Conservation (phyloP, 1,140 invertebrate genomes). For the Stratiolaelaps scimitus region DNA sequence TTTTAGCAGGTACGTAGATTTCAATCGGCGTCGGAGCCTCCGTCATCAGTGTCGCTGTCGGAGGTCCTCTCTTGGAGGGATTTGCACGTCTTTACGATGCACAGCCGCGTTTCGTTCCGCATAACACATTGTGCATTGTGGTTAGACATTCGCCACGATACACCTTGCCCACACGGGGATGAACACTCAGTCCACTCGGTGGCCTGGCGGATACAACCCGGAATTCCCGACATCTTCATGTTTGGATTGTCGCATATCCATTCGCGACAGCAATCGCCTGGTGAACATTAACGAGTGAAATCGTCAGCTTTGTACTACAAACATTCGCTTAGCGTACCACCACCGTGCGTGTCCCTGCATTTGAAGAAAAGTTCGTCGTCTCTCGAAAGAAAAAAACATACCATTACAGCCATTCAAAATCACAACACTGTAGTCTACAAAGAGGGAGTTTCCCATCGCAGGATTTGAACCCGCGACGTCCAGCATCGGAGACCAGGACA, state of each 20-base stretch:
- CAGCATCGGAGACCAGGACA: too few relatives aligned
- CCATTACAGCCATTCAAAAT: too few relatives aligned
- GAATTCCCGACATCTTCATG: conserved; percentile 10
- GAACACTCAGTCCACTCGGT: conserved; percentile 53
- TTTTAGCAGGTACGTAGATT: too few relatives aligned
- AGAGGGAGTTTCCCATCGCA: too few relatives aligned
- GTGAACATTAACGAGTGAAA: conserved; percentile 32
- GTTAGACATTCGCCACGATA: conserved; percentile 50
- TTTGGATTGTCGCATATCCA: conserved; percentile 52
- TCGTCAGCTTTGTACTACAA: not conserved
- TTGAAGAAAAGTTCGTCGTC: too few relatives aligned
- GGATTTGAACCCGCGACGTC: too few relatives aligned
- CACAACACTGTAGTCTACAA: too few relatives aligned
- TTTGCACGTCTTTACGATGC: conserved; percentile 46
- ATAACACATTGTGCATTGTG: conserved; percentile 48
- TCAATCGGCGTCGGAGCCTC: too few relatives aligned
- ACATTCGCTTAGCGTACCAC: too few relatives aligned
- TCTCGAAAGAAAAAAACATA: too few relatives aligned
- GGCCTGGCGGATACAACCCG: conserved; percentile 35
- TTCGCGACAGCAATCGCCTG: conserved; percentile 55
- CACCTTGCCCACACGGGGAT: conserved; percentile 50
- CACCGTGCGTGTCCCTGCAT: too few relatives aligned
- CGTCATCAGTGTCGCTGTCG: too few relatives aligned
- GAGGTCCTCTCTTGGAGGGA: not conserved
- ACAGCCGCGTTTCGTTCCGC: conserved; percentile 51